These are phyloP conservation scores for Galemys pyrenaicus DNA, from an alignment of 2,113 vertebrate genomes.

Conservation along the genomic window DNA sequence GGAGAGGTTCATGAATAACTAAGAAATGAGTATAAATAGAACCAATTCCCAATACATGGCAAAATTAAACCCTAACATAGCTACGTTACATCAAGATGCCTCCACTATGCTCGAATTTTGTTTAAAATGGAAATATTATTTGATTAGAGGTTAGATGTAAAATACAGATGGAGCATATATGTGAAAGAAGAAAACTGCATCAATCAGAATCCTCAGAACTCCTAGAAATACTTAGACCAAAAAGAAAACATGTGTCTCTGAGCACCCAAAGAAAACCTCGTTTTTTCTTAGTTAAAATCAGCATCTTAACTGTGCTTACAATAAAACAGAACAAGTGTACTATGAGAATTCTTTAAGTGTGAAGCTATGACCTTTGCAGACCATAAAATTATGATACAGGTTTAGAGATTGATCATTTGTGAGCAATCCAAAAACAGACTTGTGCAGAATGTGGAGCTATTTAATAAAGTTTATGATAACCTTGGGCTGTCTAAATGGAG, in stretches of 20 bases:
- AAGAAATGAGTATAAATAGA: background rate
- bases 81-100: background rate
- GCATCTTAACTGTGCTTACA: background rate
- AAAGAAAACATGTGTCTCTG: background rate
- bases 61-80: background rate
- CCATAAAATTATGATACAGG: background rate
- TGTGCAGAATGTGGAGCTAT: background rate
- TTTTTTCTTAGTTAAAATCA: background rate
- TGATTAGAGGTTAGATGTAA: background rate
- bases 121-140: background rate
- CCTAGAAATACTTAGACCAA: background rate
- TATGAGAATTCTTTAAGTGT: background rate
- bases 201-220: background rate
- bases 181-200: rapidly evolving
- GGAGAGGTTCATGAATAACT: background rate
- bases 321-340: background rate
- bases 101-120: rapidly evolving
- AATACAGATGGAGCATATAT: background rate
- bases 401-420: background rate
- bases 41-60: rapidly evolving
- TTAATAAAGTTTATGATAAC: background rate
- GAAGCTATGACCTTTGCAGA: background rate
- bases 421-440: background rate
- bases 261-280: background rate
- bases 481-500: background rate